phyloP scores from a whole-genome alignment of 2,888 invertebrate genomes.

The Diadegma fenestrale region DNA sequence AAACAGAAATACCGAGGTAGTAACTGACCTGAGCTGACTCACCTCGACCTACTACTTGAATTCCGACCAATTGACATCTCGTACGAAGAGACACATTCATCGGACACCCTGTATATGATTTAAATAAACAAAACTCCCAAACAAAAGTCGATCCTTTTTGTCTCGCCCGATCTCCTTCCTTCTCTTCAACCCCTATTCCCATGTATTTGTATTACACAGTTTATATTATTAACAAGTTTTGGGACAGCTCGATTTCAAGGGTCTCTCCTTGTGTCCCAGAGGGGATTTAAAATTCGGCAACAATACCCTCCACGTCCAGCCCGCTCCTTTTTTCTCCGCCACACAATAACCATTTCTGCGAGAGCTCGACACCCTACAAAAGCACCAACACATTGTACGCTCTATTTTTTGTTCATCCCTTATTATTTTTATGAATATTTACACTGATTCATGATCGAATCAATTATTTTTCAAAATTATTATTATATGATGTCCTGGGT shows the following conservation, averaged over 20 bases:
- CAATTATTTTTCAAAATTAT: background rate
- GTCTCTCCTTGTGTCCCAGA: slow-evolving; percentile 44
- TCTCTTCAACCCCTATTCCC: background rate
- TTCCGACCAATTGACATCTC: background rate
- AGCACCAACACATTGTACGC: background rate
- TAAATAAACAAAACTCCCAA: background rate
- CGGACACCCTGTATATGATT: background rate
- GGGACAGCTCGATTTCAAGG: slow-evolving; percentile 50
- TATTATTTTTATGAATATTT: slow-evolving; percentile 3
- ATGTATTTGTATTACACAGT: slow-evolving; percentile 4
- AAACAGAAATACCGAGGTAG: background rate
- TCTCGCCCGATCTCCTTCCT: background rate
- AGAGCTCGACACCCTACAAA: background rate
- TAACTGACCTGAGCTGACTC: background rate
- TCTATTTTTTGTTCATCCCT: background rate
- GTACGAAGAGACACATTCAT: background rate
- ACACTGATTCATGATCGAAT: background rate
- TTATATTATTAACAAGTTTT: slow-evolving; percentile 57
- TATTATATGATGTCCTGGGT: background rate
- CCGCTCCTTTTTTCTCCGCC: slow-evolving; percentile 21
- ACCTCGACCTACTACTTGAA: background rate
- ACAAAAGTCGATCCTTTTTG: background rate
- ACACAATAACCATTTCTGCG: background rate
- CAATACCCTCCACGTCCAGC: slow-evolving; percentile 36
- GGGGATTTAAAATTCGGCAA: slow-evolving; percentile 51